These are phyloP conservation scores for Epicampocera succincta DNA, from an alignment of 2,888 invertebrate species.

Conservation along the genomic window DNA sequence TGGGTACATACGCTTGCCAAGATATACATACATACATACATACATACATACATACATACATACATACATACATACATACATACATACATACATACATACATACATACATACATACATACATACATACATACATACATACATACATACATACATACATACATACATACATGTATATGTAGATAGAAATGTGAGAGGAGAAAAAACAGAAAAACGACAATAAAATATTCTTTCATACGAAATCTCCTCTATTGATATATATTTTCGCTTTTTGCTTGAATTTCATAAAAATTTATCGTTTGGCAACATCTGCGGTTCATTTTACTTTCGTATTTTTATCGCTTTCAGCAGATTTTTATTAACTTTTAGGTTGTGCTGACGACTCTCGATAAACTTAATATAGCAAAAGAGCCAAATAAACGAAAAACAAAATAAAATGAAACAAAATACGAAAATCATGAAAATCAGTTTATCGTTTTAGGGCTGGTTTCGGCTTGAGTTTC, in stretches of 20 bases:
- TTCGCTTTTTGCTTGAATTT: conserved; percentile 6
- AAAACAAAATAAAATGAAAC: conserved; percentile 15
- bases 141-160: too few relatives aligned
- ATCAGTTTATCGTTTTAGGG: conserved; percentile 50
- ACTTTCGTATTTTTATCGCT: conserved; percentile 8
- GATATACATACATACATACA: too few relatives aligned
- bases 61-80: too few relatives aligned
- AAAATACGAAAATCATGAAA: conserved; percentile 55
- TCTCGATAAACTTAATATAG: conserved; percentile 40
- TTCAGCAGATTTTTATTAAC: conserved; percentile 50
- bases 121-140: too few relatives aligned
- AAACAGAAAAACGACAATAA: too few relatives aligned
- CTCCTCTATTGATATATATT: conserved; percentile 3
- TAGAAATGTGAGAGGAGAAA: too few relatives aligned
- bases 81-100: too few relatives aligned
- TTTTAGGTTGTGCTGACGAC: conserved; percentile 39
- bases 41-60: too few relatives aligned
- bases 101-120: too few relatives aligned
- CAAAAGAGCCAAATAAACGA: conserved; percentile 21
- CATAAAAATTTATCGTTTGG: conserved; percentile 51
- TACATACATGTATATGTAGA: too few relatives aligned
- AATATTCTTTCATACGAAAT: not conserved
- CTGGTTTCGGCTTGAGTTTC: conserved; percentile 47
- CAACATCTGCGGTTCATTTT: conserved; percentile 56
- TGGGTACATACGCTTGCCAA: too few relatives aligned